Conservation (phyloP, 2,888 invertebrate genomes). For the Caenorhabditis sp. region DNA sequence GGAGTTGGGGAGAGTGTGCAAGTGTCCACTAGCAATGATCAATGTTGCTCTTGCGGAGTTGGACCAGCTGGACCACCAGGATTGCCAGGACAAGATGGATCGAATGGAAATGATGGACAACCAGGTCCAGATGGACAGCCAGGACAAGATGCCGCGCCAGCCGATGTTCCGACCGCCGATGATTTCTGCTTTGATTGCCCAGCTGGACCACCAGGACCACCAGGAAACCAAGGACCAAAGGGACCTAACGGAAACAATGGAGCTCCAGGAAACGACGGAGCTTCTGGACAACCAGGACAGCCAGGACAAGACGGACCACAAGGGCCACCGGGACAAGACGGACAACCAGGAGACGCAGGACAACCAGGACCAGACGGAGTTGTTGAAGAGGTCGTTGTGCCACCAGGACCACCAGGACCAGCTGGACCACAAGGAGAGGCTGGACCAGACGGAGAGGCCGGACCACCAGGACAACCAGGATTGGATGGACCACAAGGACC, state of each 20-base stretch:
- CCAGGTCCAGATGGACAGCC: constrained; percentile 63
- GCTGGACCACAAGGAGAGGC: constrained; percentile 50
- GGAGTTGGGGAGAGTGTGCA: constrained; percentile 28
- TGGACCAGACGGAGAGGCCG: constrained; percentile 50
- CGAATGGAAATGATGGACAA: constrained; percentile 55
- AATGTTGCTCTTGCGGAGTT: constrained; percentile 63
- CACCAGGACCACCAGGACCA: constrained; percentile 52
- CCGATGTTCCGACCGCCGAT: constrained; percentile 45
- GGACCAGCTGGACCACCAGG: constrained; percentile 60
- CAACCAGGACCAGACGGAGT: constrained; percentile 54
- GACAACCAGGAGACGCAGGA: constrained; percentile 54
- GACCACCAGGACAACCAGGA: constrained; percentile 51
- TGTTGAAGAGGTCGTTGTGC: constrained; percentile 48
- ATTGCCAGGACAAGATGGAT: constrained; percentile 62
- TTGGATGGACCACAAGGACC: constrained; percentile 52
- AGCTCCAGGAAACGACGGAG: constrained; percentile 52
- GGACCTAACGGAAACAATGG: constrained; percentile 49
- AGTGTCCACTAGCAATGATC: constrained; percentile 11
- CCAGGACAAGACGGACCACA: constrained; percentile 56
- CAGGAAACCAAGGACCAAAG: constrained; percentile 60
- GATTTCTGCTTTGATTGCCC: constrained; percentile 59
- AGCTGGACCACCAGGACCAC: constrained; percentile 59
- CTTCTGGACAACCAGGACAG: constrained; percentile 48
- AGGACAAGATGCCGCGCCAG: constrained; percentile 59
- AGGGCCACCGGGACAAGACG: constrained; percentile 56